A percentile compares a stretch with the other conserved stretches of the same genome.
Evolutionary conservation across 2,113 vertebrate genomes (phyloP).

Genomic region (Monarcha castaneiventris): DNA sequence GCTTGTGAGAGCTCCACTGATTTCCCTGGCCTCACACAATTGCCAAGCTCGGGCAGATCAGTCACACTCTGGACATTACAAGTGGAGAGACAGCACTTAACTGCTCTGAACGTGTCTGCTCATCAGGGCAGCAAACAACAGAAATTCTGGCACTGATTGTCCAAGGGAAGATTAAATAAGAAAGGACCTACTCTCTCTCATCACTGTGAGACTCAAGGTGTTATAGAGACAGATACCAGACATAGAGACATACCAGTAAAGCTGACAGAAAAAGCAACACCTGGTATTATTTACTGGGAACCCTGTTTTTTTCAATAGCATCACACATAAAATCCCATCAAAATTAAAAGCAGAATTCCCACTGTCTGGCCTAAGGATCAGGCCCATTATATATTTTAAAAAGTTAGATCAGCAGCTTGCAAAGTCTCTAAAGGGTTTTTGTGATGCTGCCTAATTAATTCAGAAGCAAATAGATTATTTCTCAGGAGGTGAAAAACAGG

Average conservation of each 20-base stretch:
- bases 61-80: not conserved
- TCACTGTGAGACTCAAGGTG: not conserved
- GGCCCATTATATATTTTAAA: not conserved
- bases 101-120: not conserved
- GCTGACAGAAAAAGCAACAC: not conserved
- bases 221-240: not conserved
- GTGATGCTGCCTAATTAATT: conserved; percentile 60
- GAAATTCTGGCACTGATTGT: not conserved
- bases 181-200: not conserved
- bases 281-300: not conserved
- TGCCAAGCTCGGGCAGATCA: not conserved
- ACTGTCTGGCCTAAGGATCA: not conserved
- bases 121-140: not conserved
- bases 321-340: not conserved
- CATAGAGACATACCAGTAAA: not conserved
- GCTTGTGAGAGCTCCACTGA: not conserved
- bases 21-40: not conserved
- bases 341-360: conserved; percentile 1
- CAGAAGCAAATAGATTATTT: conserved; percentile 60
- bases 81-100: not conserved
- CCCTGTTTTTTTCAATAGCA: not conserved
- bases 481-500: conserved; percentile 57
- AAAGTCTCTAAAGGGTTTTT: conserved; percentile 25
- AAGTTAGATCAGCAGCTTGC: conserved; percentile 46
- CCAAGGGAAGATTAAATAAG: not conserved